Evolutionary conservation across 2,797 vertebrate genomes (phyloP), one percentile per base, ranked within the genome.

Genomic region (Neosilurus mollespiculum): DNA sequence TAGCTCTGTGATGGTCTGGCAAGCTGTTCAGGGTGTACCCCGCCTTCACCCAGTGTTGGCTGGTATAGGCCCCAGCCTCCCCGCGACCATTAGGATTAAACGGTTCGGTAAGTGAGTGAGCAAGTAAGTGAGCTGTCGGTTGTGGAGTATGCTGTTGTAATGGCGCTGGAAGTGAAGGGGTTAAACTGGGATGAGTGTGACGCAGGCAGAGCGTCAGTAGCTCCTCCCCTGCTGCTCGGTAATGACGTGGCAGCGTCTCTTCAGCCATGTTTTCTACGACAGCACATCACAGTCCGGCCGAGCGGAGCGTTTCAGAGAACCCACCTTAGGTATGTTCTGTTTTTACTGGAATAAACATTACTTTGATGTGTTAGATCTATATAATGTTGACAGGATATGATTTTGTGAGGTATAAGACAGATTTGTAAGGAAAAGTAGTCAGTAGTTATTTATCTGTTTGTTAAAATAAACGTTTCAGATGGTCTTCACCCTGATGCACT

Each of bases 231-330:
- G 79, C 78, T 22, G 80, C 43, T 54, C 18, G 53, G 26, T 64
- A 62, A 78, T 82, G 88, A 90, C 88, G 89, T 90, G 89, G 89
- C 89, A 89, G 62, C 66, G 66, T 59, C 30, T 0, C 56, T 43
- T 85, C 86, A 51, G 89, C 89, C 89, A 90, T 90, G 78, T 89
- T 89, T 71, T 30, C 81, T 85, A 87, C 86, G 86, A 85, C 83
- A 87, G 83, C 83, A 71, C 51, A 64, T 22, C 24, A 34, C 14
- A 65, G 26, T 53, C 59, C 22, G 54, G 0, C 81, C 67, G 51
- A 51, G 58, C 67, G 14, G 51, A 51, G 58, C 67, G 14, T 54
- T 62, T 8, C 69, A 79, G 53, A 84, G 56, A 69, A n/a, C 16
- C 43, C 30, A 12, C 58, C 49, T 53, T 43, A 67, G 81, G 75